Evolutionary conservation across 2,888 invertebrate species (phyloP), one percentile per base, ranked within the genome.

Genomic region (Dinocampus coccinellae): DNA sequence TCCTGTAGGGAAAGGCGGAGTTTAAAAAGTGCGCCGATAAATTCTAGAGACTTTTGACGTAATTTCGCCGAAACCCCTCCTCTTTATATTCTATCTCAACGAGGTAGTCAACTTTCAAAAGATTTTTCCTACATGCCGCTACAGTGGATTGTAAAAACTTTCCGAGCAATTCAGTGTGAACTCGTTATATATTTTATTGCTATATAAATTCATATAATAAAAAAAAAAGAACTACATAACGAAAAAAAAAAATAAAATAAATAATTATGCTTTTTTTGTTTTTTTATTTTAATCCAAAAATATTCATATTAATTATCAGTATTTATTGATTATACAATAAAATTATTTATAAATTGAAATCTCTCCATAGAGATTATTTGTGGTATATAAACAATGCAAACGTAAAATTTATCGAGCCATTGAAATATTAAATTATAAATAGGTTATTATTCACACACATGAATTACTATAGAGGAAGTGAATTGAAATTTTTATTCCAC

Each of bases 1-100:
- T 87, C 81, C 80, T 62, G 72, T 72, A 67, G 72, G 63, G 63
- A 80, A 83, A 83, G 85, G 86, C 82, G 83, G 85, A 87, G 86
- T 87, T 86, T 85, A 84, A 86, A 86, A 87, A 87, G 87, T 85
- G 85, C 81, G 81, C 82, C 85, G 83, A 87, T 87, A 87, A 87
- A 87, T 87, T 87, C 82, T 84, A 82, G 73, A 82, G 84, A 85
- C 85, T 86, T 86, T 84, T 84, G 85, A 84, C 87, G 86, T 87
- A 87, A 86, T 87, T 87, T 85, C 82, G 81, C 78, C 72, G 72
- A 76, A 73, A 67, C 63, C 61, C 71, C 74, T 63, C 72, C 70
- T 60, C 66, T 36, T 33, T 70, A 53, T 62, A 42, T 69, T 53
- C 42, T 61, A 36, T 69, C 70, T 66, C 47, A 58, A 66, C 55